Evolutionary conservation across 2,113 vertebrate genomes (phyloP), one percentile per base, ranked within the genome.

Genomic region (Castor canadensis): DNA sequence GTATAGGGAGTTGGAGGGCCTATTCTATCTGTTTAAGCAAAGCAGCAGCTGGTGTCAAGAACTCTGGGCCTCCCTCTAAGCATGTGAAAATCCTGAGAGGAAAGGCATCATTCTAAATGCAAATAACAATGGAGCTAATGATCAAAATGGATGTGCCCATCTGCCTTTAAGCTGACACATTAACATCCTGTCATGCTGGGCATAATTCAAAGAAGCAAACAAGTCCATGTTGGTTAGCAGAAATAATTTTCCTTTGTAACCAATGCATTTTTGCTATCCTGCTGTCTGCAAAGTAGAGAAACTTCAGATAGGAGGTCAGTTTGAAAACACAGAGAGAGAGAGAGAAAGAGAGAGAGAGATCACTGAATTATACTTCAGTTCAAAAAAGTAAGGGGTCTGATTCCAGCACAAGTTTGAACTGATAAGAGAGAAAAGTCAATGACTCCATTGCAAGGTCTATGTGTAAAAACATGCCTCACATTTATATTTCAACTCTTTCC

Each of bases 21-120:
- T 75, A 90, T 79, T 94, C 87, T 35, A 73, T 54, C 30, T 69
- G 43, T 84, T 69, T 85, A 87, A 80, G 52, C 40, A 91, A 92
- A 90, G 72, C 69, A 91, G 93, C 90, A 95, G 73, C 40, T 76
- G 77, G 22, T 86, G 22, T 93, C 77, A 95, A 76, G 95, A 93
- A 94, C 49, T 58, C 81, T 30, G 20, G 67, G 66, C 60, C 49
- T 69, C 87, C 60, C 38, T 85, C 90, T 85, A 49, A 90, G 87
- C 45, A 82, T 76, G 10, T 91, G 77, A 94, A 86, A 77, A 77
- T 52, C 60, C 89, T 87, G 16, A 49, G 81, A 95, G 87, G 47
- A 77, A 89, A 92, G 32, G 71, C 83, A 43, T 0, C 49, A 43
- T 45, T 95, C 47, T 87, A 64, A 93, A 76, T 1, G 16, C n/a